These are phyloP conservation scores for Plutomurus gul DNA, from an alignment of 1,140 invertebrate genomes.

Conservation along the genomic window DNA sequence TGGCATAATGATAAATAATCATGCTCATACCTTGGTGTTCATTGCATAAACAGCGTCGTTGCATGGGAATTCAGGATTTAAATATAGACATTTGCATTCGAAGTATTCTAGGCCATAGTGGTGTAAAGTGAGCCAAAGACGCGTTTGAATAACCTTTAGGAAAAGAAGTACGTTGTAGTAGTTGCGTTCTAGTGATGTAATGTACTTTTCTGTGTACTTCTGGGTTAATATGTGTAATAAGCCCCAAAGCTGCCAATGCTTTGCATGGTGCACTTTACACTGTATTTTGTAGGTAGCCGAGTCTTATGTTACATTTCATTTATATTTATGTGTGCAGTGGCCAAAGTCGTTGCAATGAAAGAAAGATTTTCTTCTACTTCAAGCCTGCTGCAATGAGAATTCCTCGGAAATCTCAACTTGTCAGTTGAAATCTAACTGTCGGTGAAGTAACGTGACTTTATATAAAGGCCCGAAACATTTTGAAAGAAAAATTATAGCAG, in stretches of 20 bases:
- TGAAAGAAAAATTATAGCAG: neutral
- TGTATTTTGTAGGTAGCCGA: neutral
- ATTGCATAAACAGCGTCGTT: neutral
- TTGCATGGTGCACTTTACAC: neutral
- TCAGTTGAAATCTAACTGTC: conserved; percentile 7
- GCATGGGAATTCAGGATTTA: neutral
- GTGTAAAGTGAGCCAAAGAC: neutral
- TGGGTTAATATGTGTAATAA: neutral
- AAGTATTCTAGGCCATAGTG: conserved; percentile 13
- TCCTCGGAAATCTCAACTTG: neutral
- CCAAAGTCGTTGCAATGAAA: neutral
- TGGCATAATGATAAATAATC: neutral
- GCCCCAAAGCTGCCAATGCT: neutral
- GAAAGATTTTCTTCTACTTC: neutral
- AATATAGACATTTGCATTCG: conserved; percentile 18
- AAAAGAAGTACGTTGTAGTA: no score
- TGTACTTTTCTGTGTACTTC: neutral
- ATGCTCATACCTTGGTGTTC: neutral
- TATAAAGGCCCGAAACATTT: neutral
- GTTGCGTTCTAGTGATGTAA: no score
- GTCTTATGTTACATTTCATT: neutral
- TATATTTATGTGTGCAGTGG: conserved; percentile 4
- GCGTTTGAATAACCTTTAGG: neutral
- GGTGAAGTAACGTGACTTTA: neutral
- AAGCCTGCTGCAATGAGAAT: neutral